These are phyloP conservation scores for Lates japonicus DNA, from an alignment of 2,797 vertebrate genomes.

Conservation along the genomic window DNA sequence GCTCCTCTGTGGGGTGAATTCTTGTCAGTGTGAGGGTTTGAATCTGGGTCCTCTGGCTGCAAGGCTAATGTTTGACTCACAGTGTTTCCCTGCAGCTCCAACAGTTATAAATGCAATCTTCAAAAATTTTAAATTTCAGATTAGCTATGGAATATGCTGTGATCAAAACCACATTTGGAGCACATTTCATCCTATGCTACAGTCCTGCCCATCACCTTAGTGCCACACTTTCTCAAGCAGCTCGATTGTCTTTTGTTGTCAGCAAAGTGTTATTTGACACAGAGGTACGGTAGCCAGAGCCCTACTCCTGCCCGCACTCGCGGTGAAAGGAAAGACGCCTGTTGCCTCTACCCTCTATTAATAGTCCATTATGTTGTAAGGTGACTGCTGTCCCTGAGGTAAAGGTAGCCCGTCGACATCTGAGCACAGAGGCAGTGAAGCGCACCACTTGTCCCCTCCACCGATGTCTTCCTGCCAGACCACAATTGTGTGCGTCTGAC, in stretches of 20 bases:
- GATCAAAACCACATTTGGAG: conserved; percentile 6
- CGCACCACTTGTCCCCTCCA: conserved; percentile 39
- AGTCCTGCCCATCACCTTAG: neutral
- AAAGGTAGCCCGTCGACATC: conserved; percentile 75
- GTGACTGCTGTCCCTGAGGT: conserved; percentile 72
- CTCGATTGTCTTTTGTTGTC: conserved; percentile 41
- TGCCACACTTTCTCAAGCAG: conserved; percentile 34
- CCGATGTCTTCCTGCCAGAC: conserved; percentile 59
- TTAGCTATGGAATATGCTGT: neutral
- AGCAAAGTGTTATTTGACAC: conserved; percentile 59
- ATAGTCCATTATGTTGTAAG: conserved; percentile 82
- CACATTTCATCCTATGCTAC: conserved; percentile 20
- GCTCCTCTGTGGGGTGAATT: neutral
- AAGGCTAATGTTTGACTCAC: neutral
- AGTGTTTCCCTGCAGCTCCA: neutral
- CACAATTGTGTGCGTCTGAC: conserved; percentile 58
- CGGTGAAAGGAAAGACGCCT: conserved; percentile 72
- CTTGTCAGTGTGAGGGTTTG: neutral
- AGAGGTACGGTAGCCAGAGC: conserved; percentile 30
- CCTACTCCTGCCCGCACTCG: conserved; percentile 25
- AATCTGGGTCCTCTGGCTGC: neutral
- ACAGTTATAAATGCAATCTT: neutral
- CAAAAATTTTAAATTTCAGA: neutral
- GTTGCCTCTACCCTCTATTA: conserved; percentile 74
- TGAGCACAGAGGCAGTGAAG: conserved; percentile 65